Conservation (phyloP, 2,888 invertebrate genomes). For the Pseudoips prasinana region DNA sequence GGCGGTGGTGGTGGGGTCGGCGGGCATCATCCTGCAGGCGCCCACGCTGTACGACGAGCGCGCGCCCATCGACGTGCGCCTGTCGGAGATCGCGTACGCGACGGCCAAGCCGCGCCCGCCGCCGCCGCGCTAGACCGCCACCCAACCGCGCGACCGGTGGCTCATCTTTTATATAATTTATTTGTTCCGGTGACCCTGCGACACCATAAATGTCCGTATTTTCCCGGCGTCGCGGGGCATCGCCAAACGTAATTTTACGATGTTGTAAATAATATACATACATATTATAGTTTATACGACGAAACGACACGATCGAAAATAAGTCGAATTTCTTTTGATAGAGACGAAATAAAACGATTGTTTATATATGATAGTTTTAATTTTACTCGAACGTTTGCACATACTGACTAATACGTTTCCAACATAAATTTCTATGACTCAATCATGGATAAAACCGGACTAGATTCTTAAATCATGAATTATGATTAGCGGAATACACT, state of each 20-base stretch:
- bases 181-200: conserved; percentile 33
- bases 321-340: conserved; percentile 79
- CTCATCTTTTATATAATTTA: conserved; percentile 31
- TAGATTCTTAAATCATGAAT: too few relatives aligned
- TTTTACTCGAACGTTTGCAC: too few relatives aligned
- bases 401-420: too few relatives aligned
- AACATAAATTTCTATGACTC: too few relatives aligned
- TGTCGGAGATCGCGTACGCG: conserved; percentile 94
- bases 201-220: conserved; percentile 31
- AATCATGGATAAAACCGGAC: too few relatives aligned
- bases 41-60: conserved; percentile 96
- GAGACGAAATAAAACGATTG: conserved; percentile 73
- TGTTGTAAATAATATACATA: conserved; percentile 61
- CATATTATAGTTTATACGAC: conserved; percentile 72
- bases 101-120: conserved; percentile 89
- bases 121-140: conserved; percentile 49
- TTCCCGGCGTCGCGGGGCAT: conserved; percentile 30
- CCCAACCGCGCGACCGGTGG: not conserved
- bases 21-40: conserved; percentile 96
- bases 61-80: conserved; percentile 92
- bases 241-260: conserved; percentile 41
- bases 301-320: conserved; percentile 66
- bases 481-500: too few relatives aligned
- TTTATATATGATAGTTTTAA: conserved; percentile 45
- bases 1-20: conserved; percentile 96